These are phyloP conservation scores for Eira barbara DNA, from an alignment of 2,113 vertebrate genomes.

Conservation along the genomic window DNA sequence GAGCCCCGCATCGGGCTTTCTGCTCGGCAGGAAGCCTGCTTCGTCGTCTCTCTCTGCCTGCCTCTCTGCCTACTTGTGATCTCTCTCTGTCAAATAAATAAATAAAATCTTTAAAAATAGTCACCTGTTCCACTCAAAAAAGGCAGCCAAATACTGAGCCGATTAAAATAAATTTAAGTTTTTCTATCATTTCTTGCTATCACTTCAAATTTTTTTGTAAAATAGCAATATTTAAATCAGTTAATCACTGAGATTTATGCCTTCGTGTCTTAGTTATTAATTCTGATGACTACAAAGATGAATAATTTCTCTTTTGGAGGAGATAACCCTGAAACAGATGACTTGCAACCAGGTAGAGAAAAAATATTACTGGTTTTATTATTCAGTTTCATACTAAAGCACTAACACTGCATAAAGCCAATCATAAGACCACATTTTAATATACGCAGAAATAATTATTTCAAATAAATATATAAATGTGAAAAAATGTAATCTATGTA, in stretches of 20 bases:
- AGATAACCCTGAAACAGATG: background rate
- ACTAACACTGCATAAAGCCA: constrained; percentile 58
- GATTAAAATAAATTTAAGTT: constrained; percentile 3
- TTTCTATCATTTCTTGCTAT: background rate
- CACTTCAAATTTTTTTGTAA: background rate
- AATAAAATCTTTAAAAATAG: background rate
- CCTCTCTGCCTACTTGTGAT: too few species aligned
- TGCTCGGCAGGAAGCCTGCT: too few species aligned
- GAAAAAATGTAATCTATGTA: constrained; percentile 74
- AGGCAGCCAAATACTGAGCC: background rate
- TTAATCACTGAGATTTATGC: background rate
- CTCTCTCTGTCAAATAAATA: too few species aligned
- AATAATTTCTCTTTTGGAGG: constrained; percentile 18
- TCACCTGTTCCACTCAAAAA: background rate
- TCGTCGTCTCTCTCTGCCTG: too few species aligned
- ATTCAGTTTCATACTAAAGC: constrained; percentile 17
- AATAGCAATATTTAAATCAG: constrained; percentile 25
- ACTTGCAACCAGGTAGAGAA: background rate
- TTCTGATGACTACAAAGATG: background rate
- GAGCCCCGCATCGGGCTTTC: too few species aligned
- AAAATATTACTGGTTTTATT: constrained; percentile 41
- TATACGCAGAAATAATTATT: constrained; percentile 75
- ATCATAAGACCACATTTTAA: constrained; percentile 60
- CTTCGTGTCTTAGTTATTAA: background rate
- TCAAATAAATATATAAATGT: constrained; percentile 75